Percentiles rank a stretch among this genome's conserved stretches.
These are phyloP conservation scores for Megalops cyprinoides DNA, from an alignment of 2,797 vertebrate genomes.

Conservation along the genomic window DNA sequence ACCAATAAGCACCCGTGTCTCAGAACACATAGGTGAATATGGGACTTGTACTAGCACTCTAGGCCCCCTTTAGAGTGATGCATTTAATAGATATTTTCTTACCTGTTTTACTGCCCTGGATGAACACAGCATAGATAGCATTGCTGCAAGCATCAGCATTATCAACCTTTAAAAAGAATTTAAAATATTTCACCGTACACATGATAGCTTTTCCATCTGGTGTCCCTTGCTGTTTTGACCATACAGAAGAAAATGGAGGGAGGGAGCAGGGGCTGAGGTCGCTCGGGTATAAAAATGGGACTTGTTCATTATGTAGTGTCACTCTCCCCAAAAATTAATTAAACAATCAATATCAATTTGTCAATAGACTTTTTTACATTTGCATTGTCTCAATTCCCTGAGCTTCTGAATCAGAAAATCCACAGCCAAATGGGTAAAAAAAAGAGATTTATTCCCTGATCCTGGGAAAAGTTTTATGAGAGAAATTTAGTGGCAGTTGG, in stretches of 20 bases:
- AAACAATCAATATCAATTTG: no score
- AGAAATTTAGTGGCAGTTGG: neutral
- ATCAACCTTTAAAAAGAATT: slow-evolving; percentile 20
- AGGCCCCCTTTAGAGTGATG: neutral
- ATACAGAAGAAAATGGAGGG: no score
- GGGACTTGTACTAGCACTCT: neutral
- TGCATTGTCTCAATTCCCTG: neutral
- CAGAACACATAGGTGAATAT: neutral
- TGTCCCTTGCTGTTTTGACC: neutral
- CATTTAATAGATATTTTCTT: neutral
- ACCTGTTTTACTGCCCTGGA: neutral
- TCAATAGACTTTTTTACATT: neutral
- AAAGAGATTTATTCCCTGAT: neutral
- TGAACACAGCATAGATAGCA: neutral
- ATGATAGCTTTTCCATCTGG: slow-evolving; percentile 2
- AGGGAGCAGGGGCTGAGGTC: no score
- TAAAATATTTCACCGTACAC: slow-evolving; percentile 33
- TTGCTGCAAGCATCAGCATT: no score
- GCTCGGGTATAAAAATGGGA: neutral
- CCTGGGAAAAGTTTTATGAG: neutral
- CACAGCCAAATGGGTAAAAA: neutral
- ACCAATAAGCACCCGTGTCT: neutral
- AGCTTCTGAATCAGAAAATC: neutral
- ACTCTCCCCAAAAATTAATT: no score
- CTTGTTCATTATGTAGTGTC: no score